phyloP scores from a whole-genome alignment of 2,888 invertebrate species.

The Sinohyriopsis cumingii region DNA sequence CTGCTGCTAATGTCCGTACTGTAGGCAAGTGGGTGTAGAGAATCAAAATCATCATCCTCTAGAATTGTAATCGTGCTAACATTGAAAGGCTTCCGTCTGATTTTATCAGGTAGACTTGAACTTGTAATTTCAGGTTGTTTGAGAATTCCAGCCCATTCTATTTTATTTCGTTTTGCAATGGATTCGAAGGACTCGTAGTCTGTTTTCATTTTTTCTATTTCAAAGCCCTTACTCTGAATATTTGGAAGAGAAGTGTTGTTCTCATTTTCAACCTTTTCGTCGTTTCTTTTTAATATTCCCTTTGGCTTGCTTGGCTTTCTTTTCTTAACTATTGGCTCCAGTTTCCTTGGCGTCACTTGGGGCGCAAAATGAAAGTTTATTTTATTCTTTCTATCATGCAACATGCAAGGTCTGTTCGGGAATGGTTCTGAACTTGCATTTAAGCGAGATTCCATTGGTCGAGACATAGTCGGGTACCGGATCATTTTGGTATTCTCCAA shows the following conservation, averaged over 20 bases:
- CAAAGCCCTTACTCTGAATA: not conserved
- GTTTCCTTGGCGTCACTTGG: slow-evolving; percentile 32
- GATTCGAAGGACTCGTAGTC: slow-evolving; percentile 57
- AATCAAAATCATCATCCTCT: slow-evolving; percentile 10
- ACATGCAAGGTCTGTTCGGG: slow-evolving; percentile 33
- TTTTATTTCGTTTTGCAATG: slow-evolving; percentile 51
- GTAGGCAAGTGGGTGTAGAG: too few species aligned
- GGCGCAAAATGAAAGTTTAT: slow-evolving; percentile 35
- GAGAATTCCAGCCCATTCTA: slow-evolving; percentile 37
- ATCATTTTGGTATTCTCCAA: slow-evolving; percentile 9
- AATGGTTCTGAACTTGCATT: slow-evolving; percentile 40
- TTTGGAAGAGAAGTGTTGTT: slow-evolving; percentile 22
- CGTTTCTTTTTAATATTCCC: slow-evolving; percentile 1
- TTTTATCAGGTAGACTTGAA: slow-evolving; percentile 14
- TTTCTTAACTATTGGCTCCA: slow-evolving; percentile 42
- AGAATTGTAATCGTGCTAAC: slow-evolving; percentile 37
- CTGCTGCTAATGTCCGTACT: too few species aligned
- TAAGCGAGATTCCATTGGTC: slow-evolving; percentile 26
- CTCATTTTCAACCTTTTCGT: not conserved
- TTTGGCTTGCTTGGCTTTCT: slow-evolving; percentile 19
- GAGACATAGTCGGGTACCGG: slow-evolving; percentile 34
- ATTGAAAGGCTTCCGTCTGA: slow-evolving; percentile 17
- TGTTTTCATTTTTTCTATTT: slow-evolving; percentile 42
- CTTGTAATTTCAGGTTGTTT: slow-evolving; percentile 14
- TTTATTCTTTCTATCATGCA: slow-evolving; percentile 26